These are phyloP conservation scores for Drosophila jambulina DNA, from an alignment of 1,140 invertebrate species.

Conservation along the genomic window DNA sequence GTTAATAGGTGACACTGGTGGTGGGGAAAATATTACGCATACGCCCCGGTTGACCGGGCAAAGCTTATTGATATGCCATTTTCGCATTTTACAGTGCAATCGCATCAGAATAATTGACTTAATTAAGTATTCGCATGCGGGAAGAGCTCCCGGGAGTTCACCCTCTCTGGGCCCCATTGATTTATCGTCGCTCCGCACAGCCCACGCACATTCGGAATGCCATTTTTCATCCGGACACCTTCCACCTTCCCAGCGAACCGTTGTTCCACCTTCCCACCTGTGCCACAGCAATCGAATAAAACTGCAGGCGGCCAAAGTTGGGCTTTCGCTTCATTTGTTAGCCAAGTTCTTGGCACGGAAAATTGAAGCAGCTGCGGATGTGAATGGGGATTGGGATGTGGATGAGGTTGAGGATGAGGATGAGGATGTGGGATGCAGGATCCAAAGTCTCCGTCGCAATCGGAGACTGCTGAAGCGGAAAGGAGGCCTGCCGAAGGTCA, in stretches of 20 bases:
- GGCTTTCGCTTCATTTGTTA: constrained; percentile 74
- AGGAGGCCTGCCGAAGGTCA: constrained; percentile 41
- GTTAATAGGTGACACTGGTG: constrained; percentile 11
- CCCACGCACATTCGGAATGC: constrained; percentile 48
- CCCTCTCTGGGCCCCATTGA: constrained; percentile 46
- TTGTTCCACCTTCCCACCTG: constrained; percentile 15
- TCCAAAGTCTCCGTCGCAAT: constrained; percentile 19
- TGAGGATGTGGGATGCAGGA: constrained; percentile 19
- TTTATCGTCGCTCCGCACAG: constrained; percentile 54
- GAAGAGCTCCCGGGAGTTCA: neutral
- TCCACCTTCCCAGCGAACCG: neutral
- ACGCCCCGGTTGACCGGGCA: constrained; percentile 37
- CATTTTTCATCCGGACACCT: constrained; percentile 67
- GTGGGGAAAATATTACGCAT: constrained; percentile 54
- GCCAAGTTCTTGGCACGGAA: constrained; percentile 50
- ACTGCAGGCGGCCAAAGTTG: constrained; percentile 59
- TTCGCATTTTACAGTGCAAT: constrained; percentile 66
- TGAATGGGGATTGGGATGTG: neutral
- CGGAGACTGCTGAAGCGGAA: constrained; percentile 35
- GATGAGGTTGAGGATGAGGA: constrained; percentile 13
- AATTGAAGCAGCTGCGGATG: constrained; percentile 42
- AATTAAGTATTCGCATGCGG: constrained; percentile 63
- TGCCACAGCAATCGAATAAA: constrained; percentile 60
- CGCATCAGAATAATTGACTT: constrained; percentile 76
- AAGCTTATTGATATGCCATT: constrained; percentile 63